phyloP scores from a whole-genome alignment of 2,888 invertebrate genomes.

The Eristalinus sepulchralis region DNA sequence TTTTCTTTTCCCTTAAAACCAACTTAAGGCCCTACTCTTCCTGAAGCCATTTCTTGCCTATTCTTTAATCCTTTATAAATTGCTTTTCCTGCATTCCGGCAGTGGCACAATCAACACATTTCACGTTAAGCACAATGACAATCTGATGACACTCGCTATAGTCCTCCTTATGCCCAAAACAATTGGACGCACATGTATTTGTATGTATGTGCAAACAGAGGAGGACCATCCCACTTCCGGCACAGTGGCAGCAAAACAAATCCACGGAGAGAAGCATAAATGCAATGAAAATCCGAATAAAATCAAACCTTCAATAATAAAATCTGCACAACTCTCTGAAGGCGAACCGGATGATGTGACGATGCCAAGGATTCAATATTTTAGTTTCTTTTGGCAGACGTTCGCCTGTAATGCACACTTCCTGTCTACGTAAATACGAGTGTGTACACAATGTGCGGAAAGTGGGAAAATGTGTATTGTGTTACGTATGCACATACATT shows the following conservation, averaged over 20 bases:
- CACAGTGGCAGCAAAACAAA: background rate
- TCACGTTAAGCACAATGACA: constrained; percentile 57
- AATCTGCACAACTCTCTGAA: constrained; percentile 40
- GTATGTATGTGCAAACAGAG: too few species aligned
- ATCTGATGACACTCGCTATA: constrained; percentile 56
- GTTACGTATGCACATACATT: background rate
- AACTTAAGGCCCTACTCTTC: too few species aligned
- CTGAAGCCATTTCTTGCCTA: background rate
- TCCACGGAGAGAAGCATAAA: constrained; percentile 8
- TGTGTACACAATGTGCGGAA: background rate
- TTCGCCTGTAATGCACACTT: background rate
- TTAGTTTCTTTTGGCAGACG: constrained; percentile 9
- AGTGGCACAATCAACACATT: constrained; percentile 61
- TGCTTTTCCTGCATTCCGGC: background rate
- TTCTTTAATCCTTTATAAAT: background rate
- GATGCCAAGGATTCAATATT: constrained; percentile 44
- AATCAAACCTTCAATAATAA: constrained; percentile 51
- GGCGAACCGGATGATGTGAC: constrained; percentile 7
- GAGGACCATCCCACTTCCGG: background rate
- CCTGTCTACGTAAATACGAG: background rate
- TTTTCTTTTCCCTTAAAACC: too few species aligned
- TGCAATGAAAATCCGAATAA: background rate
- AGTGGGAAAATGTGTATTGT: background rate
- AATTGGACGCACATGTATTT: constrained; percentile 39
- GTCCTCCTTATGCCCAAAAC: constrained; percentile 35